These are phyloP conservation scores for Frankliniella fusca DNA, from an alignment of 2,888 invertebrate species.

Conservation along the genomic window DNA sequence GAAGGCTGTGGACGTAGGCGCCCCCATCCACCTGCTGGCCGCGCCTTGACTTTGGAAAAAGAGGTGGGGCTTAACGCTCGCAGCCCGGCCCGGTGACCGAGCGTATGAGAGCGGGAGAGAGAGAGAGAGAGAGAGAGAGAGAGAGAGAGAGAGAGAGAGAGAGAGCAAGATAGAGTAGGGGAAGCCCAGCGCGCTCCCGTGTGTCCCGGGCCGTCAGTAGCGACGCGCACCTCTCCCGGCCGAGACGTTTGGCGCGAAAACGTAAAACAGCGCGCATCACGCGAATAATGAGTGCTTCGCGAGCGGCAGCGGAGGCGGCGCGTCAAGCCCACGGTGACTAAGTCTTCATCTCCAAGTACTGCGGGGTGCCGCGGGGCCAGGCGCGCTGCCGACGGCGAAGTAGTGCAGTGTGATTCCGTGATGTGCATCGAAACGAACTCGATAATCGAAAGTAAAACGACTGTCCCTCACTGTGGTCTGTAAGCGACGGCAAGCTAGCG, in stretches of 20 bases:
- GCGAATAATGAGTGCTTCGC: no score
- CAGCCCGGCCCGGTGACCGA: not conserved
- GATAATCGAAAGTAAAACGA: not conserved
- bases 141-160: conserved; percentile 22
- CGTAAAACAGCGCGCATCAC: conserved; percentile 41
- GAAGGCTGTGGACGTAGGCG: not conserved
- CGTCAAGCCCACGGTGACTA: conserved; percentile 29
- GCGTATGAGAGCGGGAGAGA: no score
- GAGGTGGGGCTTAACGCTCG: not conserved
- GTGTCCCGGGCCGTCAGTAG: not conserved
- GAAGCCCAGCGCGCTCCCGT: conserved; percentile 43
- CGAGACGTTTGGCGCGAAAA: no score
- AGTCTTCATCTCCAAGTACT: not conserved
- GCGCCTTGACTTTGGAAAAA: conserved; percentile 17
- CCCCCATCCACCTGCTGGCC: conserved; percentile 1
- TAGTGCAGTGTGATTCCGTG: conserved; percentile 1
- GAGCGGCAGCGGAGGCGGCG: not conserved
- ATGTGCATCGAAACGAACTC: not conserved
- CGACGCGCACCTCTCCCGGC: conserved; percentile 39
- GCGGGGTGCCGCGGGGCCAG: not conserved
- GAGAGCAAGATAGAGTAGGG: conserved; percentile 27
- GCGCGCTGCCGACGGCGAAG: not conserved
- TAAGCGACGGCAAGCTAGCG: not conserved
- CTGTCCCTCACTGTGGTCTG: not conserved
- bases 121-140: not conserved